Conservation (phyloP, 2,113 vertebrate genomes). For the Oceanites oceanicus region DNA sequence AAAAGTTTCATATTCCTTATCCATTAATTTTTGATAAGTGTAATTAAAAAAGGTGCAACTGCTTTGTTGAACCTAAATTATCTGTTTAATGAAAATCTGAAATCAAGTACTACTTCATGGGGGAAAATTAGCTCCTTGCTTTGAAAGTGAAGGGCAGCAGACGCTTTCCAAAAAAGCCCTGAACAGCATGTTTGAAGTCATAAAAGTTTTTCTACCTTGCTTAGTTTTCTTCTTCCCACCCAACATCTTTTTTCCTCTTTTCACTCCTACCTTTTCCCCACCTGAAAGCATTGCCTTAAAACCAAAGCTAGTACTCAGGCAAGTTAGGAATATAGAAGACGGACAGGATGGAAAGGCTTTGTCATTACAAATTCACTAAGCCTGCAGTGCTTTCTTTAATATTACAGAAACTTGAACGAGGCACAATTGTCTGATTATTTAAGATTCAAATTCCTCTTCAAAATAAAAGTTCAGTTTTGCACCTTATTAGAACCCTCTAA, state of each 20-base stretch:
- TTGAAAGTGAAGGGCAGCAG: neutral
- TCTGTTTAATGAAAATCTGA: neutral
- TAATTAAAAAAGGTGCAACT: neutral
- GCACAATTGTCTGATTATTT: neutral
- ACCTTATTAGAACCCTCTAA: neutral
- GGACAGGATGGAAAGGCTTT: neutral
- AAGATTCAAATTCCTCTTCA: neutral
- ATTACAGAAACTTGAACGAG: neutral
- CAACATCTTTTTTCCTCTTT: neutral
- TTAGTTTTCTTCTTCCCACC: neutral
- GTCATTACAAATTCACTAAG: neutral
- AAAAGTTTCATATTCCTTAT: neutral
- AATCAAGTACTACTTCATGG: neutral
- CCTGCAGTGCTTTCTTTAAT: neutral
- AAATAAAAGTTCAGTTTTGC: neutral
- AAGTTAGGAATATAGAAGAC: neutral
- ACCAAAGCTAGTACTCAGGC: neutral
- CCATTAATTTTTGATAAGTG: neutral
- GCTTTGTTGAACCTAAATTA: neutral
- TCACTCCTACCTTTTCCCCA: neutral
- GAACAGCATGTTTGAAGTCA: neutral
- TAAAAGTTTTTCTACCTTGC: neutral
- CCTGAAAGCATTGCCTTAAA: neutral
- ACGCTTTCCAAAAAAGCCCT: neutral
- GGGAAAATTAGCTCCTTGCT: neutral